phyloP scores from a whole-genome alignment of 2,888 invertebrate genomes.

The Dolomedes plantarius region DNA sequence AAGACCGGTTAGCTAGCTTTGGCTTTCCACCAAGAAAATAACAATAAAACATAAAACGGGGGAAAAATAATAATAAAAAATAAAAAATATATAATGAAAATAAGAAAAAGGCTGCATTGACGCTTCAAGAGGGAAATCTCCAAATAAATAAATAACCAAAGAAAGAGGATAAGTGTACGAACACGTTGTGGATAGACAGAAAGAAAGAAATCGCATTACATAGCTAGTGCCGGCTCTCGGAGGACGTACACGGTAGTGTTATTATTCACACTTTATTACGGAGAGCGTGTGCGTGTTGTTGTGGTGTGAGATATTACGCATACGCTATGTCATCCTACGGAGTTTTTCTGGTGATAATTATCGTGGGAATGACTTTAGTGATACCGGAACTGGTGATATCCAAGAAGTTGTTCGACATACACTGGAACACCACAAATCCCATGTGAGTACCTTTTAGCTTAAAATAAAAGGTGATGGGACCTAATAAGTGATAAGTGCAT shows the following conservation, averaged over 20 bases:
- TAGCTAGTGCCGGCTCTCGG: slow-evolving; percentile 27
- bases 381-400: slow-evolving; percentile 59
- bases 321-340: slow-evolving; percentile 35
- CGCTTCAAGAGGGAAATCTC: slow-evolving; percentile 39
- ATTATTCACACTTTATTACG: slow-evolving; percentile 25
- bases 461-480: slow-evolving; percentile 5
- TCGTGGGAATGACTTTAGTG: slow-evolving; percentile 44
- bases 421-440: slow-evolving; percentile 69
- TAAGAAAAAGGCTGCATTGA: slow-evolving; percentile 38
- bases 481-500: too few relatives aligned
- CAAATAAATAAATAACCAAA: slow-evolving; percentile 62
- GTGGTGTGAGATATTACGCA: too few relatives aligned
- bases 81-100: slow-evolving; percentile 12
- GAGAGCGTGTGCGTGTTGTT: background rate
- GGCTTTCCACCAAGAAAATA: slow-evolving; percentile 29
- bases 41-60: slow-evolving; percentile 12
- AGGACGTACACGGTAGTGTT: slow-evolving; percentile 47
- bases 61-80: too few relatives aligned
- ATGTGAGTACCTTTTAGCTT: slow-evolving; percentile 52
- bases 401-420: slow-evolving; percentile 64
- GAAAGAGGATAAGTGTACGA: slow-evolving; percentile 24
- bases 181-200: slow-evolving; percentile 42
- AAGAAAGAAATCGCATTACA: slow-evolving; percentile 31
- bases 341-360: slow-evolving; percentile 37
- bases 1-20: slow-evolving; percentile 65